Base-by-base conservation (phyloP, 2,797 vertebrate genomes). In the Stomatorhinus walkeri region DNA sequence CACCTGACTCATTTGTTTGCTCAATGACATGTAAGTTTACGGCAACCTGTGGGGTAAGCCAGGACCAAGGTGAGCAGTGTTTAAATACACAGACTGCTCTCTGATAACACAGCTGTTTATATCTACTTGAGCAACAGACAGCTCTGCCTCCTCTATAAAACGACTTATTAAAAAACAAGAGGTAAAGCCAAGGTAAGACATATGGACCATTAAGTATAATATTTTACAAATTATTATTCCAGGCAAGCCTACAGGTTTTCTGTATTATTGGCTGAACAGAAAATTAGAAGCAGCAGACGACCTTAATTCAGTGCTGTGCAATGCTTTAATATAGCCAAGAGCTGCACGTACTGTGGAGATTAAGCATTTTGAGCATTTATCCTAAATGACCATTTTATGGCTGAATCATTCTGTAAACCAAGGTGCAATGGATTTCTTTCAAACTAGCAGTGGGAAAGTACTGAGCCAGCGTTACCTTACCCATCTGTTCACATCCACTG, bases 1-100 rank as follows among this genome's bases (percentile, higher is more conserved):
- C 40, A 81, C 40, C 76, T 81, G 76, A 81, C 68, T 72, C 68
- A 36, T 81, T 81, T 81, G 40, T 81, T 81, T 81, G 76, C 40
- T 43, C 40, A 46, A 81, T 81, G 76, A 43, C 76, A 81, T 43
- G 19, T 46, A 81, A 81, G 76, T 43, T 81, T 46, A 81, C 19
- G 16, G 76, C 40, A 16, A 40, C 32, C 68, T 36, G 28, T 36
- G 24, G 10, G 24, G 10, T 36, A 19, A 43, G 40, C 72, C 72
- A 43, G 72, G 19, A 81, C 40, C 76, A 81, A 81, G 76, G 19
- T 81, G 36, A 81, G 19, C 1, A n/a, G 76, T 1, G 1, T 22
- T 81, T 22, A n/a, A 81, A 22, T 10, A 22, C 76, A 46, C 76
- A 46, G 19, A 22, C 40, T 46, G 40, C 19, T 16, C 76, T 46